Evolutionary conservation across 1,140 invertebrate species (phyloP), one percentile per base, ranked within the genome.

Genomic region (Drosophila bipectinata): DNA sequence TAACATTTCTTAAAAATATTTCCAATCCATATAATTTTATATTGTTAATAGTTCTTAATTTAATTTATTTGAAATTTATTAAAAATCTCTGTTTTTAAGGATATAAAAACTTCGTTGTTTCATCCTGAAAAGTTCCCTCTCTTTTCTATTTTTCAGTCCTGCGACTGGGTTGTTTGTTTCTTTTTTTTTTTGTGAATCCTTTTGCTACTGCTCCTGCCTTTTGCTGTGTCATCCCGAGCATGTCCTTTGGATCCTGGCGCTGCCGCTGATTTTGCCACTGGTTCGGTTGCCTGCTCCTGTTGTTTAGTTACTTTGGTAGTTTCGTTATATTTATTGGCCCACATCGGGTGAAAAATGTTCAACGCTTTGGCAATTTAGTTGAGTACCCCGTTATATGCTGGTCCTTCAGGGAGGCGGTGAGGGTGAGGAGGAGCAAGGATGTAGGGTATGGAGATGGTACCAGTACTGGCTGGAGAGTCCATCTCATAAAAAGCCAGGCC

Each of bases 321-420:
- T 88, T 88, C 82, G 81, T 90, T 87, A 91, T 91, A 91, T 91
- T 91, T 91, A 91, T 91, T 91, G 89, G 89, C 89, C 79, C 78
- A 91, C 85, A 90, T 89, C 79, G 75, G 75, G 89, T 91, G 88
- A 90, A 90, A 90, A 90, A 90, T 90, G 82, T 90, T 87, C 77
- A 90, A 80, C 87, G 87, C 83, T 88, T 88, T 88, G 83, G 83
- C 83, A 88, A 88, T 88, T 88, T 88, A 88, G 83, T 88, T 88
- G 83, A 88, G 83, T 88, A 88, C 83, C 66, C 66, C 76, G 76
- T 88, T 88, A 88, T 88, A 83, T 83, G 79, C 83, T 82, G 83
- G 76, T 66, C 71, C 52, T 32, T 54, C 60, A 37, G 34, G 34
- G 2, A 12, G 9, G 34, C 3, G 34, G 14, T 44, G 41, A 21